Conservation (phyloP, 1,140 invertebrate genomes). For the Aethina tumida region DNA sequence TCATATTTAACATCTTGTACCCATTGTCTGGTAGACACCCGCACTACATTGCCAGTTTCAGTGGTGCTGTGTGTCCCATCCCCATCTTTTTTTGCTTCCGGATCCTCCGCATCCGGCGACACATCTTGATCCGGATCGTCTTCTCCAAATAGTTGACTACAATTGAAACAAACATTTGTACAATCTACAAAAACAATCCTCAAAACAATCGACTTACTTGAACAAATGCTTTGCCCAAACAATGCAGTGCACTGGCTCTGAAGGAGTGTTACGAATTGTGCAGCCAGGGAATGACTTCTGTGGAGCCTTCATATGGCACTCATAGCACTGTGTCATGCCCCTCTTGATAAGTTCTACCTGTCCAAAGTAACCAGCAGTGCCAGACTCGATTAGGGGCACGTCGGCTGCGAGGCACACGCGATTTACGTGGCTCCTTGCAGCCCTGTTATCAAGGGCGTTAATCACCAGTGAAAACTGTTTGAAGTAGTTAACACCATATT, state of each 20-base stretch:
- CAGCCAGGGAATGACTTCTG: conserved; percentile 95
- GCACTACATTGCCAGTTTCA: conserved; percentile 57
- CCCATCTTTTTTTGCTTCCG: conserved; percentile 56
- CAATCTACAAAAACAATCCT: background rate
- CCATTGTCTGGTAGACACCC: conserved; percentile 85
- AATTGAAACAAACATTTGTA: conserved; percentile 21
- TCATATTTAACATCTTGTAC: conserved; percentile 77
- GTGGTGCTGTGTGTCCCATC: conserved; percentile 33
- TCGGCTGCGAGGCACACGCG: conserved; percentile 94
- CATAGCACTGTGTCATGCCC: conserved; percentile 90
- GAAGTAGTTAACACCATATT: conserved; percentile 89
- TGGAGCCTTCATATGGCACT: conserved; percentile 85
- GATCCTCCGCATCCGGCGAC: conserved; percentile 92
- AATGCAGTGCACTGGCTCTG: conserved; percentile 97
- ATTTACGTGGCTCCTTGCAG: conserved; percentile 97
- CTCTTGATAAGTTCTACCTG: conserved; percentile 85
- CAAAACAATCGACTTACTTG: conserved; percentile 58
- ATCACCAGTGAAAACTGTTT: conserved; percentile 87
- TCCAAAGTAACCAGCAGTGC: conserved; percentile 92
- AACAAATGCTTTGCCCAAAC: conserved; percentile 99
- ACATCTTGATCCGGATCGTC: conserved; percentile 95
- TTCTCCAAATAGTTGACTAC: conserved; percentile 94
- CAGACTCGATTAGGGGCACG: conserved; percentile 91
- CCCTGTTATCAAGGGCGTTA: conserved; percentile 95
- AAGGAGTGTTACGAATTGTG: conserved; percentile 99